A percentile compares a stretch with the other conserved stretches of the same genome.
phyloP scores from a whole-genome alignment of 2,113 vertebrate genomes.

The Rhegmatorhina hoffmannsi region DNA sequence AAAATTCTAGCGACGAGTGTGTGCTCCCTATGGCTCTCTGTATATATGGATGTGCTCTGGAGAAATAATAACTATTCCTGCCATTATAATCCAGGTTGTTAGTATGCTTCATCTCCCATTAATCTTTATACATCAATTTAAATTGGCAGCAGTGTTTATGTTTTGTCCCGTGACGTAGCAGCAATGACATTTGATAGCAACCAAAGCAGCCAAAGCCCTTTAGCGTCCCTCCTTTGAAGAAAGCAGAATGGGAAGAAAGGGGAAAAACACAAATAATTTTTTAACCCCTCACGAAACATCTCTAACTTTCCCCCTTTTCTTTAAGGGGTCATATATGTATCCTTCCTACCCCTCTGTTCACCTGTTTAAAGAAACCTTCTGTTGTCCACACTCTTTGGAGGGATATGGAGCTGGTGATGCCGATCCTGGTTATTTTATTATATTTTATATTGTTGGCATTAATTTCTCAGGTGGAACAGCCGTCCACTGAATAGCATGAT shows the following conservation, averaged over 20 bases:
- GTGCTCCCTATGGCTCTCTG: background rate
- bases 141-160: conserved; percentile 63
- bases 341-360: background rate
- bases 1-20: background rate
- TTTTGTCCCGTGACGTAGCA: conserved; percentile 55
- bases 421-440: background rate
- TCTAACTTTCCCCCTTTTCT: background rate
- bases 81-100: conserved; percentile 42
- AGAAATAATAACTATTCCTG: conserved; percentile 48
- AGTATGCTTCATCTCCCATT: conserved; percentile 62
- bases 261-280: background rate
- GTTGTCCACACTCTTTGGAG: background rate
- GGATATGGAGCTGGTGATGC: background rate
- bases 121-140: conserved; percentile 63
- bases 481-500: rapidly evolving
- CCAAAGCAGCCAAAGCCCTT: conserved; percentile 27
- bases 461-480: background rate
- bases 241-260: background rate
- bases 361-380: background rate
- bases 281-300: background rate
- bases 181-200: conserved; percentile 46
- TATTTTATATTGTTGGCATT: background rate
- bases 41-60: background rate
- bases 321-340: background rate
- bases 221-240: background rate